phyloP scores from a whole-genome alignment of 2,888 invertebrate genomes.

The Aspidiotus destructor region DNA sequence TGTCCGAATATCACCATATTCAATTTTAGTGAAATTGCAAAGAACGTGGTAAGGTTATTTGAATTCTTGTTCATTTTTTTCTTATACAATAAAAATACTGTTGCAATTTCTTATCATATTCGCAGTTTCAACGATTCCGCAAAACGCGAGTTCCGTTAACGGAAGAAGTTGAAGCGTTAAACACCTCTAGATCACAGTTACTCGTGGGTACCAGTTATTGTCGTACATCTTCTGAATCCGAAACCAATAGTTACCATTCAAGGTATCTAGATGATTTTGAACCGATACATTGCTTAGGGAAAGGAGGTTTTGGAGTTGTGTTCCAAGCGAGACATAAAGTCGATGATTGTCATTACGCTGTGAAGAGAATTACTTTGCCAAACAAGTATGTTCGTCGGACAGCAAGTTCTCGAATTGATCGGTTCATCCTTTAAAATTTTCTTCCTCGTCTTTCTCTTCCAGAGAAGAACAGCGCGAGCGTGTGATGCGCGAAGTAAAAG shows the following conservation, averaged over 20 bases:
- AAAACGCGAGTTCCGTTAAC: too few species aligned
- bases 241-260: slow-evolving; percentile 43
- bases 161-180: too few species aligned
- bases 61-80: neutral
- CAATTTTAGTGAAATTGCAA: slow-evolving; percentile 5
- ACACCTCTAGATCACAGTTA: neutral
- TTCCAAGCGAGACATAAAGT: slow-evolving; percentile 89
- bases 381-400: slow-evolving; percentile 48
- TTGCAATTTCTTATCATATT: too few species aligned
- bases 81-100: too few species aligned
- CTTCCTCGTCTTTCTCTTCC: slow-evolving; percentile 36
- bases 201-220: slow-evolving; percentile 3
- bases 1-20: slow-evolving; percentile 8
- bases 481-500: slow-evolving; percentile 89
- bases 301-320: slow-evolving; percentile 93
- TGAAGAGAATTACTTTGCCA: slow-evolving; percentile 84
- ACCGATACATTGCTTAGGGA: slow-evolving; percentile 66
- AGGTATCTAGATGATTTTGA: slow-evolving; percentile 80
- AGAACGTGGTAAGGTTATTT: slow-evolving; percentile 13
- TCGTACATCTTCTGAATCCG: slow-evolving; percentile 18
- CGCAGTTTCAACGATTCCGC: too few species aligned
- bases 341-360: slow-evolving; percentile 88
- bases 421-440: neutral
- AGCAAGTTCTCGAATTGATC: slow-evolving; percentile 1
- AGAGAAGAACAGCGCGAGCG: slow-evolving; percentile 72